These are phyloP conservation scores for Laspeyria flexula DNA, from an alignment of 2,888 invertebrate species.

Conservation along the genomic window DNA sequence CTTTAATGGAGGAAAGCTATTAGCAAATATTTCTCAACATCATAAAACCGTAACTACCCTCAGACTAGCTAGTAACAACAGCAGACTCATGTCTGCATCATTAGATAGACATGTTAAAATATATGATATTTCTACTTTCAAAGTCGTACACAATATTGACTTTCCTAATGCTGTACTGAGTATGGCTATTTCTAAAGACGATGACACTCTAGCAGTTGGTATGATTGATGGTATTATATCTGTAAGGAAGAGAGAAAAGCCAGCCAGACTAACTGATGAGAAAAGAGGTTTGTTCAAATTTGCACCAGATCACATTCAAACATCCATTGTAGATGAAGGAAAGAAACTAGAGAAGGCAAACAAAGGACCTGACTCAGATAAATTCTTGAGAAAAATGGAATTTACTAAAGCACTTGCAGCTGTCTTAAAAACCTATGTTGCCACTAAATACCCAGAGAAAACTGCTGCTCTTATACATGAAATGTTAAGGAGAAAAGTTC, in stretches of 20 bases:
- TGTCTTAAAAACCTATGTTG: conserved; percentile 87
- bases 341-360: conserved; percentile 71
- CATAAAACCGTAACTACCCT: conserved; percentile 98
- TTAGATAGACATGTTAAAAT: conserved; percentile 97
- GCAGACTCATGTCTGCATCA: conserved; percentile 94
- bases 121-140: conserved; percentile 94
- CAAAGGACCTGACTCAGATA: conserved; percentile 88
- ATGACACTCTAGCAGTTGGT: conserved; percentile 95
- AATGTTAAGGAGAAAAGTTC: conserved; percentile 92
- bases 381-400: conserved; percentile 91
- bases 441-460: conserved; percentile 89
- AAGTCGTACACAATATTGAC: conserved; percentile 94
- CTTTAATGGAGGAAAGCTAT: conserved; percentile 93
- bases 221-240: conserved; percentile 97
- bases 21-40: conserved; percentile 95
- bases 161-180: conserved; percentile 97
- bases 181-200: conserved; percentile 90
- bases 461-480: conserved; percentile 94
- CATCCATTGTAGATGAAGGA: conserved; percentile 79
- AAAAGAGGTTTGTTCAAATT: conserved; percentile 78
- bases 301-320: conserved; percentile 77
- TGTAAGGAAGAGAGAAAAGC: conserved; percentile 91
- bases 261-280: conserved; percentile 66
- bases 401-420: conserved; percentile 92
- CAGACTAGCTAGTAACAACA: conserved; percentile 92